phyloP scores from a whole-genome alignment of 2,113 vertebrate species.

The Eudyptes chrysolophus region DNA sequence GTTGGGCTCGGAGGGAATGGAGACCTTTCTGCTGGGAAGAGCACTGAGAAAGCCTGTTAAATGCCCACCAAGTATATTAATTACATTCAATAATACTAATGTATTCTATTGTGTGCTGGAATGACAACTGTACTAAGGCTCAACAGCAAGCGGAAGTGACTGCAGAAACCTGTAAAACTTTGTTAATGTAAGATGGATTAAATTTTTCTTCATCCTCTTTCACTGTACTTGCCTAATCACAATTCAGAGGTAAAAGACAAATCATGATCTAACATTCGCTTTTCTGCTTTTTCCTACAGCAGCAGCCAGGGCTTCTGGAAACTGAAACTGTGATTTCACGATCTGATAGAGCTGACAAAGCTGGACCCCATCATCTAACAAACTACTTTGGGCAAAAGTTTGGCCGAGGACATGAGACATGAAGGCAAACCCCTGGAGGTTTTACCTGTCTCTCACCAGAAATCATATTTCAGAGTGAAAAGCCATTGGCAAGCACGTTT shows the following conservation, averaged over 20 bases:
- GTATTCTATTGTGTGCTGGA: background rate
- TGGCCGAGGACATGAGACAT: accelerated
- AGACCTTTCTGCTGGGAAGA: background rate
- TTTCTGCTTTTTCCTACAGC: background rate
- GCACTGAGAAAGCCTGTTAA: background rate
- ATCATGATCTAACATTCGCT: accelerated
- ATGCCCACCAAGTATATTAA: background rate
- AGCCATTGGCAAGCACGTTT: accelerated
- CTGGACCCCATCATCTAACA: background rate
- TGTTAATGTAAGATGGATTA: background rate
- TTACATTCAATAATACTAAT: accelerated
- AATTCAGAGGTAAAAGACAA: background rate
- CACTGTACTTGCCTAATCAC: background rate
- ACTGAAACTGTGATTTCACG: background rate
- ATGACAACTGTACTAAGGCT: background rate
- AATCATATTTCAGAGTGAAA: background rate
- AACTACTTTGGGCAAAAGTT: background rate
- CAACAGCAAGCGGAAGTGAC: background rate
- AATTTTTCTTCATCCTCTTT: background rate
- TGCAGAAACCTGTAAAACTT: background rate
- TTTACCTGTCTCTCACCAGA: background rate
- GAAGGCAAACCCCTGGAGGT: background rate
- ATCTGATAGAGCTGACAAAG: background rate
- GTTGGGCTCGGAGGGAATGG: background rate
- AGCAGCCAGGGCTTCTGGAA: background rate